These are phyloP conservation scores for Falco concolor DNA, from an alignment of 2,797 vertebrate species.

Conservation along the genomic window DNA sequence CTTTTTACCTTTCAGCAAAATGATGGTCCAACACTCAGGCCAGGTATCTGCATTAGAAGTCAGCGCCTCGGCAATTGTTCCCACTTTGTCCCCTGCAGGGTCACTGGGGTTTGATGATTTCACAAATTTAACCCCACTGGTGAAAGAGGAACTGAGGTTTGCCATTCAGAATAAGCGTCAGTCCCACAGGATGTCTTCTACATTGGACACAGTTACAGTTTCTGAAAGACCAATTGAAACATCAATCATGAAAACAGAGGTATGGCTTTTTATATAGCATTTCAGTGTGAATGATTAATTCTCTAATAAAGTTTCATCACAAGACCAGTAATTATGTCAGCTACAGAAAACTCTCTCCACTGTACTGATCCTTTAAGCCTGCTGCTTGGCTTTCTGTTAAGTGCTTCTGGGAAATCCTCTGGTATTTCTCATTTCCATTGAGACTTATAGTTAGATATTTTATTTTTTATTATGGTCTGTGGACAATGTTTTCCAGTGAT, in stretches of 20 bases:
- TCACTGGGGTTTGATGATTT: slow-evolving; percentile 92
- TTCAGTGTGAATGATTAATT: not conserved
- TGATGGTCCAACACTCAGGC: slow-evolving; percentile 95
- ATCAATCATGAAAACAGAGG: slow-evolving; percentile 72
- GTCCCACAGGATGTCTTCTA: slow-evolving; percentile 79
- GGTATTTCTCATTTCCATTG: not conserved
- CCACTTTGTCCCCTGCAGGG: slow-evolving; percentile 89
- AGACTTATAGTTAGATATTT: not conserved
- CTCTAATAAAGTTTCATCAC: not conserved
- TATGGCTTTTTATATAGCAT: not conserved
- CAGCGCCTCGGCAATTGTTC: slow-evolving; percentile 91
- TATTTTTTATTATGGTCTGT: not conserved
- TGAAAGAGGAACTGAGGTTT: slow-evolving; percentile 91
- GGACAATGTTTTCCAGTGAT: not conserved
- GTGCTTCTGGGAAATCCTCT: not conserved
- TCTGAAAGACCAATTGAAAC: slow-evolving; percentile 75
- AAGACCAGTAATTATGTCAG: not conserved
- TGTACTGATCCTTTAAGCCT: not conserved
- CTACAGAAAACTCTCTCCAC: not conserved
- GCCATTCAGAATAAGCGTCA: slow-evolving; percentile 89
- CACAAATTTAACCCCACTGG: slow-evolving; percentile 87
- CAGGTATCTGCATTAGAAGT: slow-evolving; percentile 88
- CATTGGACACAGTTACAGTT: slow-evolving; percentile 79
- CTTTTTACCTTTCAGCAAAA: slow-evolving; percentile 77
- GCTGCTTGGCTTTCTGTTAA: not conserved